Evolutionary conservation across 92 coral and sea anemone genomes (phyloP).

Genomic region (Heteractis magnifica): DNA sequence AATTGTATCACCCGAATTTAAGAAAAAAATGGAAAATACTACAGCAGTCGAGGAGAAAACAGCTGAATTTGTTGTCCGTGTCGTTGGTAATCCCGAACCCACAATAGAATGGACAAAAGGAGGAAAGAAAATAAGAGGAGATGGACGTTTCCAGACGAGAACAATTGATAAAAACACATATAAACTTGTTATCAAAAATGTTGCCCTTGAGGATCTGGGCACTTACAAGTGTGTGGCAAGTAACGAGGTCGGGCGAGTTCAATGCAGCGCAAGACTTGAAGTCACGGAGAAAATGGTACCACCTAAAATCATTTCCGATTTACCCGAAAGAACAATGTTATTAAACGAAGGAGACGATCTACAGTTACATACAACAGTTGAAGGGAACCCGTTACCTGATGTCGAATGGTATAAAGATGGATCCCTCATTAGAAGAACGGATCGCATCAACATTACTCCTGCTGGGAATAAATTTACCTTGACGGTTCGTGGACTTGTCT

Average conservation of each 20-base stretch:
- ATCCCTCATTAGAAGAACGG: constrained; percentile 64
- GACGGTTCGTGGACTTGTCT: constrained; percentile 51
- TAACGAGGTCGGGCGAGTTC: constrained; percentile 80
- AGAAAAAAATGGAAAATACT: constrained; percentile 64
- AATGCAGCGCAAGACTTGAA: constrained; percentile 79
- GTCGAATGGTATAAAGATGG: constrained; percentile 95
- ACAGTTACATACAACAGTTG: constrained; percentile 62
- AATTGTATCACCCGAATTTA: constrained; percentile 73
- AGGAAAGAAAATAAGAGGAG: constrained; percentile 57
- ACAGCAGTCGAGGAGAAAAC: constrained; percentile 66
- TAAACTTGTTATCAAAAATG: constrained; percentile 55
- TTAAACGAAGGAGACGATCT: constrained; percentile 84
- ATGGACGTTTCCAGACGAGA: constrained; percentile 53
- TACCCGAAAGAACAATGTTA: constrained; percentile 63
- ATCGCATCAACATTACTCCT: constrained; percentile 63
- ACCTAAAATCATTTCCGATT: constrained; percentile 74
- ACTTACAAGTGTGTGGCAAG: constrained; percentile 80
- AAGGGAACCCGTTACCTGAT: constrained; percentile 87
- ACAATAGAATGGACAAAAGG: constrained; percentile 72
- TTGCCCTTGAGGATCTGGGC: constrained; percentile 67
- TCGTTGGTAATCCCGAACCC: constrained; percentile 79
- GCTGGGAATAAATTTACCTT: constrained; percentile 67
- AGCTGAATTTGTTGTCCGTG: constrained; percentile 67
- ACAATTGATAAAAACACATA: constrained; percentile 48
- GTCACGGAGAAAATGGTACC: constrained; percentile 70